Conservation (phyloP, 2,888 invertebrate genomes). For the Ectropis crepuscularia region DNA sequence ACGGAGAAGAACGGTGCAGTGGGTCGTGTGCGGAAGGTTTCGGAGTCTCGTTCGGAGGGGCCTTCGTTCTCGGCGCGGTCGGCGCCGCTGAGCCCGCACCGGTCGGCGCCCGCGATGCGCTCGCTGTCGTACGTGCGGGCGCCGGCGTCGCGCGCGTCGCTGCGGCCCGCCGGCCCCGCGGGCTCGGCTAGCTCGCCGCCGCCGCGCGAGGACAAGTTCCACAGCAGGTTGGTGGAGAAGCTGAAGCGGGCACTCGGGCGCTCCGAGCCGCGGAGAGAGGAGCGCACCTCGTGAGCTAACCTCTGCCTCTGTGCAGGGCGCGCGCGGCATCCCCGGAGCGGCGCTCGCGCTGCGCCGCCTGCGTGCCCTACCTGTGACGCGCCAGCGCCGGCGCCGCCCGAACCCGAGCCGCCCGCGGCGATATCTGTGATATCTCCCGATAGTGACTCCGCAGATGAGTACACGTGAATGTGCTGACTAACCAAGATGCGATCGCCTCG, state of each 20-base stretch:
- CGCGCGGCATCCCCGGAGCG: slow-evolving; percentile 76
- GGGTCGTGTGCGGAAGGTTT: slow-evolving; percentile 88
- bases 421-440: slow-evolving; percentile 75
- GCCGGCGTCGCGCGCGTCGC: slow-evolving; percentile 85
- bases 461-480: slow-evolving; percentile 67
- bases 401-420: slow-evolving; percentile 44
- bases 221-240: slow-evolving; percentile 91
- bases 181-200: slow-evolving; percentile 85
- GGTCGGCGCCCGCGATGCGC: slow-evolving; percentile 87
- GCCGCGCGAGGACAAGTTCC: slow-evolving; percentile 88
- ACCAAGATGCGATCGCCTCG: slow-evolving; percentile 44
- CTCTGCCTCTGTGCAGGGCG: slow-evolving; percentile 81
- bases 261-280: slow-evolving; percentile 76
- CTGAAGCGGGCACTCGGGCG: slow-evolving; percentile 89
- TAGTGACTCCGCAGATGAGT: slow-evolving; percentile 71
- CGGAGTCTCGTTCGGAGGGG: slow-evolving; percentile 90
- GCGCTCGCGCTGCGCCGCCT: slow-evolving; percentile 73
- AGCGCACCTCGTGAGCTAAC: slow-evolving; percentile 84
- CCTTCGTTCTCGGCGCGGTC: slow-evolving; percentile 77
- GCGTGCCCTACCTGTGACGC: slow-evolving; percentile 80
- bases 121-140: slow-evolving; percentile 82
- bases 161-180: slow-evolving; percentile 85
- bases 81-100: slow-evolving; percentile 86
- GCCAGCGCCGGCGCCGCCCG: slow-evolving; percentile 41
- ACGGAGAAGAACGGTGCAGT: slow-evolving; percentile 64